A percentile compares a stretch with the other conserved stretches of the same genome.
phyloP scores from a whole-genome alignment of 2,888 invertebrate genomes.

The Pristionchus arcanus region DNA sequence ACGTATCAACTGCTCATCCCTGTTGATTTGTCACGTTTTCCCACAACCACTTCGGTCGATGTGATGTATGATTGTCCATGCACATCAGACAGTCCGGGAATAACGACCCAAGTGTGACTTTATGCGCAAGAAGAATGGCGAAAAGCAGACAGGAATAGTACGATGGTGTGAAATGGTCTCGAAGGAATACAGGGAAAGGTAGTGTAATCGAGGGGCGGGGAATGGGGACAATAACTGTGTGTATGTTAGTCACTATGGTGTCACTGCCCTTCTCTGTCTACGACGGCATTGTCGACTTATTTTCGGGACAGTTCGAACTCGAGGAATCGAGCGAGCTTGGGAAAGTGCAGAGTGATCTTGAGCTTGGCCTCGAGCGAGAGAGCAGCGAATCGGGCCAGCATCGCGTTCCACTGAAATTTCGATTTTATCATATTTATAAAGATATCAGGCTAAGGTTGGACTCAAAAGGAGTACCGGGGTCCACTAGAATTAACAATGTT shows the following conservation, averaged over 20 bases:
- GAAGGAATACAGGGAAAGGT: background rate
- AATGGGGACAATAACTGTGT: background rate
- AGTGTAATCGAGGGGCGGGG: background rate
- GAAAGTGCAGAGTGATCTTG: conserved; percentile 32
- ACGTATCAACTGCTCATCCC: background rate
- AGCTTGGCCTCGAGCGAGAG: conserved; percentile 34
- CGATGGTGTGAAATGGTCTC: background rate
- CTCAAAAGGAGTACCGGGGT: no score
- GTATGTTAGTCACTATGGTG: background rate
- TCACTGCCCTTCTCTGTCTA: background rate
- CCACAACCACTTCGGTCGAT: no score
- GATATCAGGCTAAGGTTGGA: no score
- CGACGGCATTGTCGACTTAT: background rate
- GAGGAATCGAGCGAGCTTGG: conserved; percentile 31
- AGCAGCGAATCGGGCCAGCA: background rate
- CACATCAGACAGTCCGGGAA: background rate
- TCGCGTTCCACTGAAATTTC: background rate
- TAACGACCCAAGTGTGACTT: conserved; percentile 45
- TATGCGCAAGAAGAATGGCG: background rate
- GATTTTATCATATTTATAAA: background rate
- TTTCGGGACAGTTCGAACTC: conserved; percentile 31
- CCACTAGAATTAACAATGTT: no score
- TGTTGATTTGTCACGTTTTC: background rate
- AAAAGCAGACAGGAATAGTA: background rate
- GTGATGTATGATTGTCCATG: background rate